Conservation (phyloP, 2,888 invertebrate species). For the Miltochrista miniata region DNA sequence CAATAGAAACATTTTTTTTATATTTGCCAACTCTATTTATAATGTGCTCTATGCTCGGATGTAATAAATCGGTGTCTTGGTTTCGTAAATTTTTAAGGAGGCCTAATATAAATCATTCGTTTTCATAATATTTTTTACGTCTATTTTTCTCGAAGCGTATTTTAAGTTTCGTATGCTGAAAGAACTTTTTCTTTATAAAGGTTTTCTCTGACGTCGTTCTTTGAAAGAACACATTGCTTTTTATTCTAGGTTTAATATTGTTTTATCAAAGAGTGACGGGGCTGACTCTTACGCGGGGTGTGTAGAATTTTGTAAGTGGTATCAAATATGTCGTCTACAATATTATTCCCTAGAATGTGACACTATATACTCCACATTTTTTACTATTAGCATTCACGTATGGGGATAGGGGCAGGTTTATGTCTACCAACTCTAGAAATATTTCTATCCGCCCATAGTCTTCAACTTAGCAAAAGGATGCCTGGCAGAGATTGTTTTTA, state of each 20-base stretch:
- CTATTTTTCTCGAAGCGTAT: slow-evolving; percentile 36
- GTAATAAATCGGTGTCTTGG: slow-evolving; percentile 50
- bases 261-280: slow-evolving; percentile 14
- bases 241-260: slow-evolving; percentile 15
- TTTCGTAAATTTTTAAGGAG: slow-evolving; percentile 49
- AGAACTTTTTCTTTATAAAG: slow-evolving; percentile 17
- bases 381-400: no score
- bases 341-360: no score
- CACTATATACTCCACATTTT: no score
- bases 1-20: no score
- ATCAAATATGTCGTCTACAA: no score
- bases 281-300: no score
- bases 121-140: slow-evolving; percentile 48
- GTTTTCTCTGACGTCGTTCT: slow-evolving; percentile 12
- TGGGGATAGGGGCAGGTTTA: no score
- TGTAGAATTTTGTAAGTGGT: slow-evolving; percentile 4
- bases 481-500: no score
- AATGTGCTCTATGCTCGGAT: slow-evolving; percentile 13
- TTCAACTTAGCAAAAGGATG: no score
- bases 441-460: no score
- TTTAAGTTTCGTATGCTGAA: slow-evolving; percentile 37
- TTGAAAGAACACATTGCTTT: slow-evolving; percentile 22
- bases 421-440: no score
- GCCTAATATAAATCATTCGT: slow-evolving; percentile 47
- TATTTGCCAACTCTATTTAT: no score